Base-by-base conservation (phyloP, 2,888 invertebrate species). In the Lasius fuliginosus region DNA sequence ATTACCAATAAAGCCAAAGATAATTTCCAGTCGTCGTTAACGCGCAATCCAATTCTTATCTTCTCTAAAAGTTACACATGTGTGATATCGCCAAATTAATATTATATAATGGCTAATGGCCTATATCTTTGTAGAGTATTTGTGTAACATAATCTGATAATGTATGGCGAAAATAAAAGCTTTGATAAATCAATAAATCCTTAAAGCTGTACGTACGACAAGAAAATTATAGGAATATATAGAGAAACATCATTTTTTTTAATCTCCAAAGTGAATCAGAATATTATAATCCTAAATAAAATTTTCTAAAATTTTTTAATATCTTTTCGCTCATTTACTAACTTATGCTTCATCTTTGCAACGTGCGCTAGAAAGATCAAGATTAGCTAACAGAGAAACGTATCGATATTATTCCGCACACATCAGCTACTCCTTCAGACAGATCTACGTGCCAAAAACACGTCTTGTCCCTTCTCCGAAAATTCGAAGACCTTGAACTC, bases 181-280 rank as follows among this genome's bases (percentile, higher is more conserved):
- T 5, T 30, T 8, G 42, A 67, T 27, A 68, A 68, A 69, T 71
- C 69, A 53, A 36, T 71, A 71, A 36, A 36, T 71, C 3, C 9
- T 9, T 71, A 71, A 71, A 53, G 3, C 12, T 23, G 18, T n/a
- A 53, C 30, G n/a, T n/a, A 3, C 2, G n/a, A 68, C n/a, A n/a
- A 71, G 6, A 53, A 18, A 33, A 49, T 33, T 46, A 5, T 30
- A 4, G 46, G 5, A 42, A 15, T 27, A 46, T 46, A 53, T 9
- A 67, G 6, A 42, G 5, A 18, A 5, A 46, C 1, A 46, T 18
- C 46, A 15, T 18, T 53, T 33, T 42, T 33, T 56, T 23, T 3
- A 18, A 49, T 9, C 8, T 71, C 4, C 3, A 56, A 71, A 49
- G 15, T 36, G n/a, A 4, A 23, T 56, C 15, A 1, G 6, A 15